phyloP scores from a whole-genome alignment of 2,888 invertebrate genomes.

The Oxystoma pomonae region DNA sequence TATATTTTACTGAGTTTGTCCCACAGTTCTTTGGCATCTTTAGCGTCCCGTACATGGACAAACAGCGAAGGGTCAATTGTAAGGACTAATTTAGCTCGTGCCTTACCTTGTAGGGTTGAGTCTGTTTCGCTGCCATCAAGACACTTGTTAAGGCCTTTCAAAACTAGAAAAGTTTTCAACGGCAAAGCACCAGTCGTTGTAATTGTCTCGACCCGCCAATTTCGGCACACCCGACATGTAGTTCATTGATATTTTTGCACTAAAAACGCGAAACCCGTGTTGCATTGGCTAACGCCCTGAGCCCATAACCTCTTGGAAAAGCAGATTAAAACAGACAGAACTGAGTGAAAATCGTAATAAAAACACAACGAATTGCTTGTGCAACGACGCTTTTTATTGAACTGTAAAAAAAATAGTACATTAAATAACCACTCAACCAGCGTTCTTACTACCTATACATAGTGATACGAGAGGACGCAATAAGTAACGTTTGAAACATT shows the following conservation, averaged over 20 bases:
- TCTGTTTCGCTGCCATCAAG: neutral
- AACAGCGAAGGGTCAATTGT: constrained; percentile 3
- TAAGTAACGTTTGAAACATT: too few relatives aligned
- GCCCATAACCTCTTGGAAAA: constrained; percentile 1
- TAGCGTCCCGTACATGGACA: neutral
- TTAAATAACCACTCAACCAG: too few relatives aligned
- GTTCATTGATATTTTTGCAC: neutral
- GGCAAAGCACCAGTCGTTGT: too few relatives aligned
- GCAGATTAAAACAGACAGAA: too few relatives aligned
- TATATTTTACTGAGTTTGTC: constrained; percentile 18
- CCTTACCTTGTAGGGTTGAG: neutral
- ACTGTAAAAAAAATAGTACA: too few relatives aligned
- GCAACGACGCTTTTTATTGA: too few relatives aligned
- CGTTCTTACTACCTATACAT: too few relatives aligned
- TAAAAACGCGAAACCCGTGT: neutral
- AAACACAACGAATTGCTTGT: too few relatives aligned
- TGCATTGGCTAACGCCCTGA: constrained; percentile 1
- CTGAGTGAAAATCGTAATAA: too few relatives aligned
- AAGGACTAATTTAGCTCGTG: constrained; percentile 1
- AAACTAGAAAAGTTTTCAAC: too few relatives aligned
- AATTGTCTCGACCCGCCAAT: too few relatives aligned
- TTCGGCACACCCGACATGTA: constrained; percentile 4
- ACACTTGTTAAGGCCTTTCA: constrained; percentile 2
- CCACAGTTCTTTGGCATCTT: neutral
- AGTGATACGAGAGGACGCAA: too few relatives aligned